Evolutionary conservation across 2,888 invertebrate genomes (phyloP), one percentile per base, ranked within the genome.

Genomic region (Itoplectis maculator): DNA sequence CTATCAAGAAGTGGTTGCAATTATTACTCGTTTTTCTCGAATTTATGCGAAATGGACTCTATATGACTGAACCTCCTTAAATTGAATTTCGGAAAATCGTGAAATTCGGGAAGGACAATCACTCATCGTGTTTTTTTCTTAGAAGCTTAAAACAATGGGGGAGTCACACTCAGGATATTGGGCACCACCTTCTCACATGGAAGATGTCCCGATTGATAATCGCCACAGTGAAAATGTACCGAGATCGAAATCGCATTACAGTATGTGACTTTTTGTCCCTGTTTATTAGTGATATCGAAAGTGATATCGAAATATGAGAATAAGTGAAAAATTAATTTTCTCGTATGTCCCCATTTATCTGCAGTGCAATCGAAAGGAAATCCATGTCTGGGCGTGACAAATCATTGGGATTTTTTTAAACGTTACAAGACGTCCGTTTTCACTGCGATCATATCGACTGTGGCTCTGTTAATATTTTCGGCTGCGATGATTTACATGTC

Each of bases 131-230:
- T n/a, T 20, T 42, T 70, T 54, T 68, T 76, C 11, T 8, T 45
- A 42, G 42, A 42, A 37, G 8, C 35, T 13, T 37, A 51, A 49
- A 18, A 77, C 42, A 76, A 86, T 86, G 86, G 51, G 65, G 11
- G 74, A 69, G 13, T 65, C 66, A 42, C 78, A 45, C 20, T 66
- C 56, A 13, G 80, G 68, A 23, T 73, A 79, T 82, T 56, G 37
- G 2, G 29, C 68, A 23, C 66, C 80, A 29, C n/a, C 69, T 8
- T 76, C 66, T 29, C 68, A 83, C 35, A 56, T 85, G 78, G 83
- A 83, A 15, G 83, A 85, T 11, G 61, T 82, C 11, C 66, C 85
- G 11, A 79, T 85, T 20, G 49, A 23, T 1, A 72, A 73, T 47
- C 23, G 20, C 13, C 20, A 45, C 0, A 47, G 47, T 68, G 73